A percentile compares a stretch with the other conserved stretches of the same genome.
Conservation (phyloP, 2,888 invertebrate species). For the Napeogenes sylphis region DNA sequence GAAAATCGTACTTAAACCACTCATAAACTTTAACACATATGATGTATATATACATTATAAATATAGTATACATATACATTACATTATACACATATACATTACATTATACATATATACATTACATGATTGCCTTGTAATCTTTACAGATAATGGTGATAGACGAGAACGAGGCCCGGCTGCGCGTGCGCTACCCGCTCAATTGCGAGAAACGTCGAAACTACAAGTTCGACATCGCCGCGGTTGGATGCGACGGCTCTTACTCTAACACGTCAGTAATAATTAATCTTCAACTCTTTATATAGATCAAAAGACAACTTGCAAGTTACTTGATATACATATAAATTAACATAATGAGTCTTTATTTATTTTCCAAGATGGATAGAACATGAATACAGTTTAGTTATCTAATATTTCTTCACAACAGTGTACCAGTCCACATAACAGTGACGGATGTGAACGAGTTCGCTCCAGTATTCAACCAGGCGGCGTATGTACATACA, state of each 20-base stretch:
- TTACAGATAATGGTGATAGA: conserved; percentile 83
- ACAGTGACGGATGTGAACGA: conserved; percentile 98
- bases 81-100: too few relatives aligned
- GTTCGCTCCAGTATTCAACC: conserved; percentile 93
- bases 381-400: too few relatives aligned
- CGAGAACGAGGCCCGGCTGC: conserved; percentile 88
- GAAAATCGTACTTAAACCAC: too few relatives aligned
- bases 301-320: too few relatives aligned
- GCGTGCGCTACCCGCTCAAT: conserved; percentile 90
- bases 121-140: not conserved
- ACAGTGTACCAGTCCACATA: conserved; percentile 94
- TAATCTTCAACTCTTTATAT: not conserved
- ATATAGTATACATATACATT: too few relatives aligned
- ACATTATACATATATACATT: too few relatives aligned
- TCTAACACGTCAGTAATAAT: conserved; percentile 82
- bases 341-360: too few relatives aligned
- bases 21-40: too few relatives aligned
- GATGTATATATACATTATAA: too few relatives aligned
- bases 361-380: too few relatives aligned
- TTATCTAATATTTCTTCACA: not conserved
- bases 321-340: too few relatives aligned
- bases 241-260: conserved; percentile 92
- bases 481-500: conserved; percentile 92
- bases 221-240: conserved; percentile 96
- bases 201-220: conserved; percentile 96